These are phyloP conservation scores for Gallinago solitaria DNA, from an alignment of 2,797 vertebrate genomes.

Conservation along the genomic window DNA sequence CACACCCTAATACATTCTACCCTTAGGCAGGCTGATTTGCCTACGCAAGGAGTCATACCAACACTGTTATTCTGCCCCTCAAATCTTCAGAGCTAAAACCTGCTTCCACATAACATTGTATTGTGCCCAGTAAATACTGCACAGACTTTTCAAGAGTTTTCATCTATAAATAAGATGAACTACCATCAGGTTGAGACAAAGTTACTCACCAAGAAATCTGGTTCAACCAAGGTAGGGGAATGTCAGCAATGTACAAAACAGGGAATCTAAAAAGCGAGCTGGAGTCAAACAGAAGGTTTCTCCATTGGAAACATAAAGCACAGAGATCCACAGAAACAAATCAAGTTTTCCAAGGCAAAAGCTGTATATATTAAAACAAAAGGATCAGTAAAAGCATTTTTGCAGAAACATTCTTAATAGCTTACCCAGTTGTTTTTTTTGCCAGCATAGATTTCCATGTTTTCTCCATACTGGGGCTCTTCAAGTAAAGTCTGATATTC, in stretches of 20 bases:
- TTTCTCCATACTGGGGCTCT: constrained; percentile 90
- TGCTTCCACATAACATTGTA: background rate
- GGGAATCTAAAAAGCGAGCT: background rate
- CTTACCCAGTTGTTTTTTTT: constrained; percentile 98
- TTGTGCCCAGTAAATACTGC: background rate
- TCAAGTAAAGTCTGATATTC: constrained; percentile 96
- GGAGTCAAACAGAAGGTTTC: background rate
- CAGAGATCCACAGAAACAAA: background rate
- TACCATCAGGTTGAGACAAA: background rate
- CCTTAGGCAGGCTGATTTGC: background rate
- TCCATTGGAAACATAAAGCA: background rate
- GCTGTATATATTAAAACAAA: background rate
- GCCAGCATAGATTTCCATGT: constrained; percentile 96
- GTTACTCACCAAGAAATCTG: background rate
- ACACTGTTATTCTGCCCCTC: background rate
- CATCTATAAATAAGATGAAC: background rate
- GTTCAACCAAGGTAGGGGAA: background rate
- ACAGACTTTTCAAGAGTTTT: background rate
- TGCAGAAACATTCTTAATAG: background rate
- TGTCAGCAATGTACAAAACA: background rate
- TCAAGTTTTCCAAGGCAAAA: background rate
- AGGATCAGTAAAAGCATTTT: background rate
- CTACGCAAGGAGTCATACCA: background rate
- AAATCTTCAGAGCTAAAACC: background rate
- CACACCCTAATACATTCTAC: background rate